These are phyloP conservation scores for Microcebus jonahi DNA, from an alignment of 2,113 vertebrate species.

Conservation along the genomic window DNA sequence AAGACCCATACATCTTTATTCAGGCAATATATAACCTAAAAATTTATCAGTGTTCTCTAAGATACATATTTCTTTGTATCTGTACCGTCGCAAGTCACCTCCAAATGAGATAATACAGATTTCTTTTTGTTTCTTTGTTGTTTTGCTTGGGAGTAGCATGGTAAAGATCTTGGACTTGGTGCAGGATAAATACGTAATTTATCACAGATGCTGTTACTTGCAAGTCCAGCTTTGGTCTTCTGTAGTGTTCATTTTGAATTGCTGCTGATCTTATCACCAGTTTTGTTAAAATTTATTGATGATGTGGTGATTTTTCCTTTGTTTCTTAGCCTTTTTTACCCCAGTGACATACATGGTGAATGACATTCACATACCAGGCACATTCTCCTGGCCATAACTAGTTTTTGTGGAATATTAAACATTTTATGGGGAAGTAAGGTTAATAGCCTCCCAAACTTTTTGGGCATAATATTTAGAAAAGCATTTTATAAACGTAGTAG, in stretches of 20 bases:
- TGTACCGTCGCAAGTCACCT: background rate
- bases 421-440: background rate
- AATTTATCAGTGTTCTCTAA: background rate
- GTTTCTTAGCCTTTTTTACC: background rate
- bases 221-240: background rate
- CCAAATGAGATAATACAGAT: background rate
- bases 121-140: background rate
- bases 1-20: background rate
- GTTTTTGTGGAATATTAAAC: background rate
- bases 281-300: background rate
- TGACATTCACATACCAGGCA: background rate
- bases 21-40: background rate
- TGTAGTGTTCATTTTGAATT: background rate
- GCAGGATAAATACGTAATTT: background rate
- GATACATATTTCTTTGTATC: background rate
- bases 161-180: conserved; percentile 2
- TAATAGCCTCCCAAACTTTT: background rate
- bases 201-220: background rate
- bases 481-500: background rate
- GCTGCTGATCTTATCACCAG: background rate
- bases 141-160: background rate
- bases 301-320: background rate
- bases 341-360: background rate
- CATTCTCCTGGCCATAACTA: background rate
- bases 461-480: background rate